Evolutionary conservation across 2,888 invertebrate species (phyloP).

Genomic region (Mesorhabditis belari): DNA sequence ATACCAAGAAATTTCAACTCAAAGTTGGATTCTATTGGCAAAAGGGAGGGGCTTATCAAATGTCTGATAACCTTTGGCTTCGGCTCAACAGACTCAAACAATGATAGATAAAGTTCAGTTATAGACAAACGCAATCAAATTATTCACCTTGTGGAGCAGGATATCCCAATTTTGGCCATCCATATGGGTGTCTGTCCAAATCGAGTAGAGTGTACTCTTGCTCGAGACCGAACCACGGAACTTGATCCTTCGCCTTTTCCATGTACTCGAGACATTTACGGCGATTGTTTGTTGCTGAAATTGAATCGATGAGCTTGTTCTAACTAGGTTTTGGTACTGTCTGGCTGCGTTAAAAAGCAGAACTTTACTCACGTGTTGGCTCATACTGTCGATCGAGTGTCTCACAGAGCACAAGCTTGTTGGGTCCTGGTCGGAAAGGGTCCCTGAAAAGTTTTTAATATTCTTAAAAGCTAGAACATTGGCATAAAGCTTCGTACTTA

Average conservation of each 20-base stretch:
- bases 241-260: slow-evolving; percentile 52
- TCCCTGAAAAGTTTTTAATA: slow-evolving; percentile 60
- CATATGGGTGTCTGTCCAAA: slow-evolving; percentile 40
- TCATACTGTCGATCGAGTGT: slow-evolving; percentile 32
- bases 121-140: no score
- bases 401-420: slow-evolving; percentile 41
- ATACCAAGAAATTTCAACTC: no score
- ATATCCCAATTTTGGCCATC: slow-evolving; percentile 42
- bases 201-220: slow-evolving; percentile 60
- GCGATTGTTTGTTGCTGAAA: slow-evolving; percentile 55
- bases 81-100: no score
- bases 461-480: background rate
- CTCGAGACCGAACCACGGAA: slow-evolving; percentile 58
- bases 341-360: slow-evolving; percentile 1
- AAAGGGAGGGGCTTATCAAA: no score
- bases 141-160: slow-evolving; percentile 22
- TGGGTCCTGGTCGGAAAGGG: slow-evolving; percentile 64
- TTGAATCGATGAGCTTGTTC: background rate
- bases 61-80: no score
- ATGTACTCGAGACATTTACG: slow-evolving; percentile 55
- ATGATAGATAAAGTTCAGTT: no score
- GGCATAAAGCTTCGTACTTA: background rate
- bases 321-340: background rate
- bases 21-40: no score
- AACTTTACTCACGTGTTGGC: slow-evolving; percentile 30